phyloP scores from a whole-genome alignment of 2,113 vertebrate genomes.

The Trachemys scripta region DNA sequence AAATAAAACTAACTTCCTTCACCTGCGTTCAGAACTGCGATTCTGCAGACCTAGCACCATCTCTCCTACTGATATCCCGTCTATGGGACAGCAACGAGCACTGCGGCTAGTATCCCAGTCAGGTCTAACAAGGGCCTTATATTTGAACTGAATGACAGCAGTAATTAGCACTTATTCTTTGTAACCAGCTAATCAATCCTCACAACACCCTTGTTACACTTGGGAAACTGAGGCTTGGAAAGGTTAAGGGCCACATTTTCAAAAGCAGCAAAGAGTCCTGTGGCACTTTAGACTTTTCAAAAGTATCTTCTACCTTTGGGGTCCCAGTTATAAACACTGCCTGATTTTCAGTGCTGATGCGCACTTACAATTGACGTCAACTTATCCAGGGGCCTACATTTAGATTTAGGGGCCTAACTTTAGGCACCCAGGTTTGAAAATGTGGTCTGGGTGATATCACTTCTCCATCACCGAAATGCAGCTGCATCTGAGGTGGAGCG shows the following conservation, averaged over 20 bases:
- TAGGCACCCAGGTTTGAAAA: neutral
- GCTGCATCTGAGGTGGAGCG: too few relatives aligned
- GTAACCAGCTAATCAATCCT: rapidly evolving
- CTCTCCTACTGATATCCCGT: neutral
- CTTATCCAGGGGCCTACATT: neutral
- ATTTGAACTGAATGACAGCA: rapidly evolving
- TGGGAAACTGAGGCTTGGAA: neutral
- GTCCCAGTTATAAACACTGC: neutral
- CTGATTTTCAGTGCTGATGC: neutral
- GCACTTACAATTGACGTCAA: neutral
- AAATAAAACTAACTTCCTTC: neutral
- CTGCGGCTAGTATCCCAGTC: neutral
- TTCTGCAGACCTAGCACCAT: neutral
- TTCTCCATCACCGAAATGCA: rapidly evolving
- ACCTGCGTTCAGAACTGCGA: neutral
- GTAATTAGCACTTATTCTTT: rapidly evolving
- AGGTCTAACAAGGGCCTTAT: neutral
- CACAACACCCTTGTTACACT: neutral
- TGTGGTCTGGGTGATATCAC: neutral
- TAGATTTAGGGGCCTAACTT: neutral
- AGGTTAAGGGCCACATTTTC: neutral
- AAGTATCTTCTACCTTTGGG: neutral
- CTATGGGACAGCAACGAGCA: neutral
- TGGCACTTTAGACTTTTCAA: neutral
- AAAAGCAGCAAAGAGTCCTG: too few relatives aligned